These are phyloP conservation scores for Spheniscus humboldti DNA, from an alignment of 2,797 vertebrate genomes.

Conservation along the genomic window DNA sequence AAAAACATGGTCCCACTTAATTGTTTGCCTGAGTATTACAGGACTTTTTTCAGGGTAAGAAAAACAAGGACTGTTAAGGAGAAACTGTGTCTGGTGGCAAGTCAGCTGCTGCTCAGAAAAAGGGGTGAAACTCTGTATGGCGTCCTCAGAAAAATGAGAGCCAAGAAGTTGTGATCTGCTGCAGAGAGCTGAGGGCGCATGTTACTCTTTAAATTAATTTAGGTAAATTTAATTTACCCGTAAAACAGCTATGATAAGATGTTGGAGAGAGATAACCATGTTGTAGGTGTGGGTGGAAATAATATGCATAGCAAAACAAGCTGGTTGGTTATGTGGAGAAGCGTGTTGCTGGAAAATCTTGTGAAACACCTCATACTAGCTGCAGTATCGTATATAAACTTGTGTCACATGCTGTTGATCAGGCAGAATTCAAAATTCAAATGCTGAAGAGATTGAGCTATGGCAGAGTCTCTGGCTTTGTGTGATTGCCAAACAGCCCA, in stretches of 20 bases:
- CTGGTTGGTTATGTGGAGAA: background rate
- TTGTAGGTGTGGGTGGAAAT: constrained; percentile 20
- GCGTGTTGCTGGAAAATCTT: background rate
- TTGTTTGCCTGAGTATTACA: background rate
- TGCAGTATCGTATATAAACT: background rate
- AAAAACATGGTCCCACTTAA: background rate
- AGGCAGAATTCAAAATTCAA: background rate
- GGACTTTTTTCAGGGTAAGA: background rate
- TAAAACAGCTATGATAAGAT: constrained; percentile 1
- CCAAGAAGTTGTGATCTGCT: background rate
- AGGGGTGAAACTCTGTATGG: background rate
- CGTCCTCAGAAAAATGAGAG: background rate
- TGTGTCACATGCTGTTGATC: background rate
- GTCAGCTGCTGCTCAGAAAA: background rate
- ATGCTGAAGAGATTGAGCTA: background rate
- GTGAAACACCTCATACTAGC: background rate
- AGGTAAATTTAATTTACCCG: constrained; percentile 2
- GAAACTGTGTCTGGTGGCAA: background rate
- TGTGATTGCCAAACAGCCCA: background rate
- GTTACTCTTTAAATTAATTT: constrained; percentile 9
- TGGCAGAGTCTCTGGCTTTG: background rate
- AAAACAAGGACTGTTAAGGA: background rate
- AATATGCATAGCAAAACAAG: background rate
- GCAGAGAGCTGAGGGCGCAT: background rate
- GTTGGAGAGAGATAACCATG: background rate